A percentile compares a stretch with the other conserved stretches of the same genome.
Conservation (phyloP, 2,888 invertebrate species). For the Harpalus rubripes region DNA sequence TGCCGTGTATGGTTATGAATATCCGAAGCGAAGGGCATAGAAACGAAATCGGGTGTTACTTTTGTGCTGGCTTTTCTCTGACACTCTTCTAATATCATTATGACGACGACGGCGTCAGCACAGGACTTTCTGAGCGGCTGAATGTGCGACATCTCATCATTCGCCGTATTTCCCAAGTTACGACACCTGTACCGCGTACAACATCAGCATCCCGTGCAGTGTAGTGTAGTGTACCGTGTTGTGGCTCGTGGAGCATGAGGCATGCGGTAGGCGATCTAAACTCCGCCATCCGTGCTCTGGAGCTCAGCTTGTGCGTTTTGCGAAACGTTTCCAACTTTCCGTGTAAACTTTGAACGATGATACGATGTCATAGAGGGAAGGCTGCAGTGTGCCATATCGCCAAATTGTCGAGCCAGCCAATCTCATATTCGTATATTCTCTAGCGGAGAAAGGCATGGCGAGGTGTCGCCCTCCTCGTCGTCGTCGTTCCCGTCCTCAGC, state of each 20-base stretch:
- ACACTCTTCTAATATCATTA: conserved; percentile 52
- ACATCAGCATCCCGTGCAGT: no score
- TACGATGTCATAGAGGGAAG: conserved; percentile 54
- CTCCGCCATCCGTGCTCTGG: not conserved
- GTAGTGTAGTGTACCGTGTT: not conserved
- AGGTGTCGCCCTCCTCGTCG: not conserved
- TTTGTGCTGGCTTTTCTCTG: conserved; percentile 51
- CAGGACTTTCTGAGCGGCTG: conserved; percentile 29
- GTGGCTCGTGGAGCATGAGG: not conserved
- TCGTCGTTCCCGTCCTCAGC: not conserved
- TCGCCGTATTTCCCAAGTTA: conserved; percentile 27
- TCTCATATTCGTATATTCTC: conserved; percentile 60
- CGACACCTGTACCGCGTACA: conserved; percentile 34
- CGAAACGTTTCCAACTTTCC: conserved; percentile 58
- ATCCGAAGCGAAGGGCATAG: not conserved
- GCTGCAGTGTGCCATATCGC: conserved; percentile 60
- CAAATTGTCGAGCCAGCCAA: conserved; percentile 63
- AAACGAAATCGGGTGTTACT: conserved; percentile 31
- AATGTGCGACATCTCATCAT: conserved; percentile 36
- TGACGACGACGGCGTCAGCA: not conserved
- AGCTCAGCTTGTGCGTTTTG: conserved; percentile 29
- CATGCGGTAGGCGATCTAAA: conserved; percentile 18
- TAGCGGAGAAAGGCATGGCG: not conserved
- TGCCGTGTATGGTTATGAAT: conserved; percentile 30
- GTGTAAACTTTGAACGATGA: conserved; percentile 65